These are phyloP conservation scores for Montipora cactus DNA, from an alignment of 64 coral and sea anemone species.

Conservation along the genomic window DNA sequence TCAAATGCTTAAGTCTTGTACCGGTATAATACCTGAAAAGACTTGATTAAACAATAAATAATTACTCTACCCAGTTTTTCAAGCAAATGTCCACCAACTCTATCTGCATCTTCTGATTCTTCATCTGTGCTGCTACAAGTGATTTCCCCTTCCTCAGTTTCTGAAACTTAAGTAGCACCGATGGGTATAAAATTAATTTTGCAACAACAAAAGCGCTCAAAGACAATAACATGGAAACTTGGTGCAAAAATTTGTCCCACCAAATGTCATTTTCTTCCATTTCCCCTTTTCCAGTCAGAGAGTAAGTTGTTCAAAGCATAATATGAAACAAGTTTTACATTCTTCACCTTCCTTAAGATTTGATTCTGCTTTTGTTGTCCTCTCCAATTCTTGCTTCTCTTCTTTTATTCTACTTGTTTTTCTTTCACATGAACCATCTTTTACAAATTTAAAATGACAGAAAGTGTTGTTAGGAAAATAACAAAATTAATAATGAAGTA, in stretches of 20 bases:
- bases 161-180: background rate
- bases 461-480: background rate
- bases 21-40: too few relatives aligned
- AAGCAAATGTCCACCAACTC: constrained; percentile 54
- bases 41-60: too few relatives aligned
- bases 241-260: too few relatives aligned
- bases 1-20: too few relatives aligned
- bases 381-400: constrained; percentile 32
- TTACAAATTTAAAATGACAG: background rate
- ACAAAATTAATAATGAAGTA: background rate
- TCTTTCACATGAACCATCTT: constrained; percentile 64
- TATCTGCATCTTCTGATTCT: constrained; percentile 87
- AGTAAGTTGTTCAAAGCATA: background rate
- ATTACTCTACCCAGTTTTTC: constrained; percentile 76
- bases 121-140: constrained; percentile 18
- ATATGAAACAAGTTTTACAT: background rate
- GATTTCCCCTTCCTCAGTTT: constrained; percentile 71
- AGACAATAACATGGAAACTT: too few relatives aligned
- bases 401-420: constrained; percentile 57
- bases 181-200: too few relatives aligned
- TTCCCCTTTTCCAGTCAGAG: too few relatives aligned
- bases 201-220: too few relatives aligned
- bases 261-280: too few relatives aligned
- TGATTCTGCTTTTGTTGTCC: background rate
- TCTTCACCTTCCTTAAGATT: background rate